Base-by-base conservation (phyloP, 2,113 vertebrate genomes). In the Bungarus multicinctus region DNA sequence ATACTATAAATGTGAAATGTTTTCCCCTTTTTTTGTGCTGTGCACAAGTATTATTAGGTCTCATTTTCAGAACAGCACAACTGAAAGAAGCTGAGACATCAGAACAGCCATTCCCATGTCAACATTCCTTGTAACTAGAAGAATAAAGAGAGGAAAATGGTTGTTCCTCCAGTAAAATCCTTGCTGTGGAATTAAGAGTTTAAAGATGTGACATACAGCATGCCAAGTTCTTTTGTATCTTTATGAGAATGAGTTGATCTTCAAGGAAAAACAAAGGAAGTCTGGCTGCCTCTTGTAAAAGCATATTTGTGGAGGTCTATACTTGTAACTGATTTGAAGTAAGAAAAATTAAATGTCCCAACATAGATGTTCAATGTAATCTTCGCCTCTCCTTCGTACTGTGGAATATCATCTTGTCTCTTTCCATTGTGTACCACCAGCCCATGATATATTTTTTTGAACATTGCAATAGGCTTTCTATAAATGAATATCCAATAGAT, bases 401-500 rank as follows among this genome's bases (percentile, higher is more conserved):
- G 58, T 1, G 64, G 85, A 74, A 3, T 5, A 57, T 89, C 10
- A 50, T n/a, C 45, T 22, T n/a, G 3, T 55, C 81, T 2, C 0
- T 47, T 52, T 95, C 81, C 27, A 6, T 10, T 25, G 6, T 43
- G 7, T 30, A 27, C 89, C 16, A 60, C 53, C 9, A 39, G 3
- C 43, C 0, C 1, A 25, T 0, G 0, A 39, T 53, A 64, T 81
- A 81, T 81, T 39, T 20, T 85, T 27, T 20, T 91, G 47, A 85
- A 85, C 47, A 30, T 18, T 2, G 53, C 69, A 81, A 2, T 58
- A 34, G 39, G 20, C 87, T 86, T 30, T 58, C 30, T 91, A 91
- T 90, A 69, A 43, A 22, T 85, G 60, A 34, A 18, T 85, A 94
- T 96, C 91, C 81, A 50, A 47, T 89, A 86, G 86, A 30, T 47